Evolutionary conservation across 1,140 invertebrate species (phyloP), one percentile per base, ranked within the genome.

Genomic region (Megathymus violae): DNA sequence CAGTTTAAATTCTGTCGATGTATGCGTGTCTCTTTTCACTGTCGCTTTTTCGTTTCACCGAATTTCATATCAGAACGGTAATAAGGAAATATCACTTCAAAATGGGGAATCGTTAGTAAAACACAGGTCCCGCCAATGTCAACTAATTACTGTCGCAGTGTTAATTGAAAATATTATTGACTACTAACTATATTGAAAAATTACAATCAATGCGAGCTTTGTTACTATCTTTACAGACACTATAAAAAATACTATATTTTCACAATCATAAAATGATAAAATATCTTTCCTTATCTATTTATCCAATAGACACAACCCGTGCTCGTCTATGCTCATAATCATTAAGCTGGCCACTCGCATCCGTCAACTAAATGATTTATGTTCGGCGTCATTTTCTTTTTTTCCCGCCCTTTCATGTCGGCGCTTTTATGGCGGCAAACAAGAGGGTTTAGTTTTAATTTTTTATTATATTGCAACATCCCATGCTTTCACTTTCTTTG

Each of bases 341-440:
- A 58, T 58, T 46, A 58, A 11, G 54, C 27, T 43, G 43, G 54
- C 54, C 54, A 46, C 54, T 58, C 54, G 52, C 52, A 58, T 58
- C 54, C 54, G 54, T 58, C 54, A 58, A 58, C 54, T 13, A 46
- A 46, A 58, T 58, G 54, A 58, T 58, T 58, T 58, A 58, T 36
- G 41, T 16, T 58, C 41, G 54, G 54, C 54, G 54, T 41, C 54
- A 58, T 58, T 44, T 58, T 46, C 40, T 48, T 56, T 56, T 46
- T 46, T 58, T 46, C 54, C 54, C 54, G 54, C 54, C 54, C 54
- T 58, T 58, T 58, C 54, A 58, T 34, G 54, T 58, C 51, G 22
- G 11, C 19, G 51, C 51, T 25, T 52, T 58, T 31, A 58, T 31
- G 51, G 38, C 41, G 54, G 34, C 54, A 27, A 27, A 31, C 27